phyloP scores from a whole-genome alignment of 1,140 invertebrate genomes.

The Drosophila varians region DNA sequence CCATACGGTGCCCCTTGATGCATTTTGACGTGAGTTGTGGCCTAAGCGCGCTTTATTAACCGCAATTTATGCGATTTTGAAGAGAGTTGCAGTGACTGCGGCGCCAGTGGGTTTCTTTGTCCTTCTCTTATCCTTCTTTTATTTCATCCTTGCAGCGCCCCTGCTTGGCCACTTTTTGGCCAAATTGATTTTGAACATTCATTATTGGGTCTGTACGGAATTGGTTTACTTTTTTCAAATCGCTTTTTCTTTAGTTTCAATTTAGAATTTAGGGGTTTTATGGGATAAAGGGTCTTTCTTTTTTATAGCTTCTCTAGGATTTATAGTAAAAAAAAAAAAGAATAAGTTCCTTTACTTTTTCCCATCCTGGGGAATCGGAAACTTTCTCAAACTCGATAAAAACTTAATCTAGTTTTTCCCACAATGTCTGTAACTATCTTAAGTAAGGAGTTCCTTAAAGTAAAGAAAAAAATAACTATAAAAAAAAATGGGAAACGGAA shows the following conservation, averaged over 20 bases:
- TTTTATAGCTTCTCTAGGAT: neutral
- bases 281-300: too few relatives aligned
- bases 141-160: neutral
- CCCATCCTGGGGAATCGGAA: too few relatives aligned
- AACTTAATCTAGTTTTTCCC: neutral
- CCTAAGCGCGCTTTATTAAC: slow-evolving; percentile 80
- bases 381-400: too few relatives aligned
- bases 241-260: too few relatives aligned
- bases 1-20: slow-evolving; percentile 75
- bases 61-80: slow-evolving; percentile 79
- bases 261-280: too few relatives aligned
- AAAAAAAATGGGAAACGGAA: too few relatives aligned
- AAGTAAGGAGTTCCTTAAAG: slow-evolving; percentile 34
- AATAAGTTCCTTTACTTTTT: too few relatives aligned
- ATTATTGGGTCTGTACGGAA: neutral
- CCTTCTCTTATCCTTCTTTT: neutral
- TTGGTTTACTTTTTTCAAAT: neutral
- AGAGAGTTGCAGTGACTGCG: slow-evolving; percentile 44
- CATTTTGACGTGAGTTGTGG: slow-evolving; percentile 81
- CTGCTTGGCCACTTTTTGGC: neutral
- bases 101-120: slow-evolving; percentile 30
- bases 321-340: too few relatives aligned
- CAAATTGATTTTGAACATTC: slow-evolving; percentile 36
- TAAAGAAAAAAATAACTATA: neutral
- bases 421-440: slow-evolving; percentile 10